A percentile compares a stretch with the other conserved stretches of the same genome.
phyloP scores from a whole-genome alignment of 2,113 vertebrate genomes.

The Prolemur simus region DNA sequence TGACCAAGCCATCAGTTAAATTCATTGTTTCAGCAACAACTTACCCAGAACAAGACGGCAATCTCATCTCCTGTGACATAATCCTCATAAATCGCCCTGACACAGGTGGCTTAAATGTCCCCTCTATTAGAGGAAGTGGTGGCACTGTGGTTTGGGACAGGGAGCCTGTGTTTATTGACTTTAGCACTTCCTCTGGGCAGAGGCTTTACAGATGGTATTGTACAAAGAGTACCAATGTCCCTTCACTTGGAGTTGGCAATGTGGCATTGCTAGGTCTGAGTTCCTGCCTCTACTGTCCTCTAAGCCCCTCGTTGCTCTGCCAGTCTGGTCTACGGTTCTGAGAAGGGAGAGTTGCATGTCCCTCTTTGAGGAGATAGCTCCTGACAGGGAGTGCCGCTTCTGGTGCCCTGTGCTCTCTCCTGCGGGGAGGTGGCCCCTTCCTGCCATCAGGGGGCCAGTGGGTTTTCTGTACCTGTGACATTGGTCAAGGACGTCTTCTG shows the following conservation, averaged over 20 bases:
- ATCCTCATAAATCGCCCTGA: neutral
- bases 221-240: neutral
- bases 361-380: neutral
- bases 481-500: neutral
- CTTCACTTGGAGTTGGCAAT: neutral
- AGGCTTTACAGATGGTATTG: neutral
- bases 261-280: neutral
- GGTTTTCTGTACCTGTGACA: constrained; percentile 66
- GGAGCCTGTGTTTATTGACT: neutral
- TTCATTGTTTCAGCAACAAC: neutral
- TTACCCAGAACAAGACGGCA: neutral
- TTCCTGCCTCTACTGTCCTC: neutral
- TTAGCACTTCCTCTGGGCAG: neutral
- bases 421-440: neutral
- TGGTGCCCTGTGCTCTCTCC: neutral
- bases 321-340: rapidly evolving
- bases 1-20: neutral
- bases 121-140: neutral
- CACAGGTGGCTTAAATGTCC: neutral
- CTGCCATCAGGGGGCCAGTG: neutral
- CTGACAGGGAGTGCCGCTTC: neutral
- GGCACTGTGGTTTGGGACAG: neutral
- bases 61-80: neutral
- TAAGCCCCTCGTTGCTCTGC: neutral
- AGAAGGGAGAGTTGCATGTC: neutral